A percentile compares a stretch with the other conserved stretches of the same genome.
Evolutionary conservation across 2,888 invertebrate genomes (phyloP).

Genomic region (Kryphioiulus occultus): DNA sequence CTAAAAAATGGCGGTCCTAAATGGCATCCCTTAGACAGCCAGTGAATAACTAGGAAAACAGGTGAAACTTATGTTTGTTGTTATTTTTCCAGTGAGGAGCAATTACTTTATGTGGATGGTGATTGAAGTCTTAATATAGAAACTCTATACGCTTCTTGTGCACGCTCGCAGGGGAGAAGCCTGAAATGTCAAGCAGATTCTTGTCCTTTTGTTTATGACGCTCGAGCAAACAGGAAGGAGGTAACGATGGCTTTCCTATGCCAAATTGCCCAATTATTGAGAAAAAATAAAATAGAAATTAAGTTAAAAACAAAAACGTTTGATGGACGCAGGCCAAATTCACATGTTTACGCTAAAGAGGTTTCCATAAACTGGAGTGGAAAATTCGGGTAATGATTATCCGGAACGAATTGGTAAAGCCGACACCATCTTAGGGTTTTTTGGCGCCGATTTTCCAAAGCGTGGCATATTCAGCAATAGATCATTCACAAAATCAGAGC

Average conservation of each 20-base stretch:
- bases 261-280: conserved; percentile 33
- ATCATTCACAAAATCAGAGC: too few relatives aligned
- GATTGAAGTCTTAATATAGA: conserved; percentile 46
- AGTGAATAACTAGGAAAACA: not conserved
- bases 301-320: conserved; percentile 15
- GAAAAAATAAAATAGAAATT: conserved; percentile 29
- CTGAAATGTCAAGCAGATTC: conserved; percentile 28
- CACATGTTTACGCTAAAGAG: conserved; percentile 15
- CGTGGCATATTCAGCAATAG: too few relatives aligned
- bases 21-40: conserved; percentile 1
- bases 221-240: conserved; percentile 20
- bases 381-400: not conserved
- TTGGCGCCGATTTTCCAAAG: not conserved
- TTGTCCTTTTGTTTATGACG: conserved; percentile 31
- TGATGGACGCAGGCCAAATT: not conserved
- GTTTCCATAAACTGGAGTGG: conserved; percentile 29
- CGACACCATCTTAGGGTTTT: not conserved
- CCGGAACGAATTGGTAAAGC: not conserved
- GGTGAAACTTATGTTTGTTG: conserved; percentile 35
- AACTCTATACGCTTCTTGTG: conserved; percentile 6
- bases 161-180: not conserved
- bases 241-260: conserved; percentile 14
- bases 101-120: conserved; percentile 42
- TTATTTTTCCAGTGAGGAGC: conserved; percentile 27
- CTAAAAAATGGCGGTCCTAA: conserved; percentile 8